Base-by-base conservation (phyloP, 2,113 vertebrate species). In the Thryonomys swinderianus region DNA sequence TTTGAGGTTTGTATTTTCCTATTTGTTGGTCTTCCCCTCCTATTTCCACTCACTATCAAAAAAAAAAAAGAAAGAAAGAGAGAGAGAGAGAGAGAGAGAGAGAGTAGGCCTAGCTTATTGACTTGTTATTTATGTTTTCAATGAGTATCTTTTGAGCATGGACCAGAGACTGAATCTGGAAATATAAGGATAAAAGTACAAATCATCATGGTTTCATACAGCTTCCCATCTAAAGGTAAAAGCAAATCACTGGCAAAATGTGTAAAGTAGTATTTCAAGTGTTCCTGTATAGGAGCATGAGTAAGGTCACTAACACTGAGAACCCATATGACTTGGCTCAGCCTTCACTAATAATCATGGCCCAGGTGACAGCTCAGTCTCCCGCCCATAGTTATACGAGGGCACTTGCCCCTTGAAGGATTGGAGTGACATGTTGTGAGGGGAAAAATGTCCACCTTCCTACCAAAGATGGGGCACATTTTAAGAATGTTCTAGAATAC, bases 1-100 rank as follows among this genome's bases (percentile, higher is more conserved):
- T 87, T 76, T 37, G 48, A 89, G 76, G 51, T 67, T 85, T 79
- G 5, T 45, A 20, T 83, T 91, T 80, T 76, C 17, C 53, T 71
- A 27, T 40, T 81, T 84, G 48, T 91, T 79, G 30, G 30, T 79
- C 34, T 5, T 95, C 62, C 62, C 62, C 62, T 84, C 16, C 0
- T 37, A 3, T 85, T 88, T 74, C 48, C 91, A 11, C 40, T 92
- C 71, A 67, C 48, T 74, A 51, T 32, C 20, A 34, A 67, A 76
- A 84, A 53, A 55, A 55, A 55, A 51, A 51, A 51, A 51, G n/a
- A n/a, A n/a, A n/a, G n/a, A n/a, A n/a, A n/a, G n/a, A n/a, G n/a
- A n/a, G n/a, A n/a, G n/a, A n/a, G n/a, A n/a, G n/a, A n/a, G n/a
- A n/a, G n/a, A n/a, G n/a, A n/a, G n/a, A n/a, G n/a, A n/a, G n/a